Conservation (phyloP, 2,888 invertebrate genomes). For the Cerastis leucographa region DNA sequence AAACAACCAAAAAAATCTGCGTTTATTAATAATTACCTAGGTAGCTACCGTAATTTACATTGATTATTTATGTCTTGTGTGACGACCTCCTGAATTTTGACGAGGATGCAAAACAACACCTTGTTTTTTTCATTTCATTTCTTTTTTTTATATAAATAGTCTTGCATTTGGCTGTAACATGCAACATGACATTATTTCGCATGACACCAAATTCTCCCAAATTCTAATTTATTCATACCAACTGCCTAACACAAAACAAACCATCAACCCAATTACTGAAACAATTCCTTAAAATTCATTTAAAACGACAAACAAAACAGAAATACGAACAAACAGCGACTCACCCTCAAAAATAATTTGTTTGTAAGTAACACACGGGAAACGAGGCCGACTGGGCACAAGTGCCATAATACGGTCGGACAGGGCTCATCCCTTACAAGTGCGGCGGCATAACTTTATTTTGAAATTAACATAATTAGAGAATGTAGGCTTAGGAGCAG, state of each 20-base stretch:
- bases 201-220: neutral
- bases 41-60: too few species aligned
- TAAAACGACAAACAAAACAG: constrained; percentile 55
- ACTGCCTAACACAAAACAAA: constrained; percentile 17
- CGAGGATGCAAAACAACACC: too few species aligned
- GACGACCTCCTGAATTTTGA: too few species aligned
- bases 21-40: too few species aligned
- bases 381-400: constrained; percentile 76
- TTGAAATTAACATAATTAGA: constrained; percentile 89
- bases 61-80: too few species aligned
- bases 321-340: constrained; percentile 44
- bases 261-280: constrained; percentile 35
- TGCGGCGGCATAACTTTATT: constrained; percentile 88
- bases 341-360: constrained; percentile 67
- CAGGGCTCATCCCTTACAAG: constrained; percentile 80
- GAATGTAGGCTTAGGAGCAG: constrained; percentile 76
- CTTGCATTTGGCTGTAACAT: too few species aligned
- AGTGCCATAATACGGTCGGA: constrained; percentile 77
- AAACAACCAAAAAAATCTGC: too few species aligned
- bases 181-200: too few species aligned
- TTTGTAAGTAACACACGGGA: constrained; percentile 73
- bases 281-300: constrained; percentile 28
- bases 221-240: constrained; percentile 34
- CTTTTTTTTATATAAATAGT: neutral
- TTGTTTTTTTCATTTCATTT: too few species aligned